Evolutionary conservation across 1,140 invertebrate species (phyloP).

Genomic region (Hetaerina americana): DNA sequence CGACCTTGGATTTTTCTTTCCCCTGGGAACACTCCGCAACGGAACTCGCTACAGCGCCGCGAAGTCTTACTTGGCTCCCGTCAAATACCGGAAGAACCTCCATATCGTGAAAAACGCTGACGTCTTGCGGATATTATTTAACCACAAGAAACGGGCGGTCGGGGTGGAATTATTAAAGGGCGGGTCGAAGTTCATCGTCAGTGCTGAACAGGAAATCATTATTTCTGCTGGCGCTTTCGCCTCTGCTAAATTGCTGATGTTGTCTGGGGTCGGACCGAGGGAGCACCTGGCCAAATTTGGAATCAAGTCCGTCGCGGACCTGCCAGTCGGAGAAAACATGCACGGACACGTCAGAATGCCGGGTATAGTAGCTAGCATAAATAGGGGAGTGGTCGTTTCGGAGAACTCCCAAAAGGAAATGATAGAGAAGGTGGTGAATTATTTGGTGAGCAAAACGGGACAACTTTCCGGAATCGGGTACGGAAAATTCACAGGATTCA

Average conservation of each 20-base stretch:
- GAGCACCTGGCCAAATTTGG: constrained; percentile 23
- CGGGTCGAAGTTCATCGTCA: neutral
- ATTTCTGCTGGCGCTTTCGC: constrained; percentile 23
- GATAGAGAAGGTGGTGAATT: no score
- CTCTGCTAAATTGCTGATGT: constrained; percentile 28
- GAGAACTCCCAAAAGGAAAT: no score
- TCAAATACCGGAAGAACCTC: constrained; percentile 46
- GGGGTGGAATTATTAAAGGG: constrained; percentile 2
- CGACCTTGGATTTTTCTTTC: no score
- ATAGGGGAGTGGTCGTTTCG: no score
- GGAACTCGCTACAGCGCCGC: constrained; percentile 53
- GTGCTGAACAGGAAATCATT: constrained; percentile 13
- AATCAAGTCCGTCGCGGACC: constrained; percentile 22
- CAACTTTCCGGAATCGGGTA: no score
- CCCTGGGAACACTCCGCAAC: constrained; percentile 49
- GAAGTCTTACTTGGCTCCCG: constrained; percentile 41
- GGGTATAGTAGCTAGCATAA: no score
- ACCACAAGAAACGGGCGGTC: constrained; percentile 1
- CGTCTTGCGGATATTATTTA: no score
- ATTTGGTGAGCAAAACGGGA: no score
- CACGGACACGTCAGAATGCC: neutral
- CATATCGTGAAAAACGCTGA: constrained; percentile 51
- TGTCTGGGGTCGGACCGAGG: constrained; percentile 31
- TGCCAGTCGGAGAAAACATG: constrained; percentile 29
- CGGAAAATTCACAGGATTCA: no score